A percentile compares a stretch with the other conserved stretches of the same genome.
Conservation (phyloP, 2,113 vertebrate genomes). For the Heterotis niloticus region DNA sequence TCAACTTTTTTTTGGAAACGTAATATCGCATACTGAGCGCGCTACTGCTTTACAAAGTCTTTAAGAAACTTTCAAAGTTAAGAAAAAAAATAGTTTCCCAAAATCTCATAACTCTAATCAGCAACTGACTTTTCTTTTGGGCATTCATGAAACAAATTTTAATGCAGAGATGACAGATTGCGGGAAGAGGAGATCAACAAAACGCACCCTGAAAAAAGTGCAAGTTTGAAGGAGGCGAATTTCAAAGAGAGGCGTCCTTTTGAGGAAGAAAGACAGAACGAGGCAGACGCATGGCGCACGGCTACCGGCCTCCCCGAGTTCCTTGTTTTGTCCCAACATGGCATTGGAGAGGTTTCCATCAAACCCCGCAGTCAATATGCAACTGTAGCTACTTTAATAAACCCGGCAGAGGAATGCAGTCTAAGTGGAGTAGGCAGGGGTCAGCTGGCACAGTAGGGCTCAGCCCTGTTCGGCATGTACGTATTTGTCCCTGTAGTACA, state of each 20-base stretch:
- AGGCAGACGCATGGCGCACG: not conserved
- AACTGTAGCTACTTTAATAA: conserved; percentile 7
- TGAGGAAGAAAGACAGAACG: conserved; percentile 32
- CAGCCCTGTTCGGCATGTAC: not conserved
- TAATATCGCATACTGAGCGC: conserved; percentile 31
- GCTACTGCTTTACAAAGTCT: not conserved
- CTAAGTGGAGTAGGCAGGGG: not conserved
- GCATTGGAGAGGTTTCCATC: conserved; percentile 50
- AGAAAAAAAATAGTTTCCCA: not conserved
- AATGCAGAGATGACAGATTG: conserved; percentile 17
- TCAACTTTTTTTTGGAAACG: not conserved
- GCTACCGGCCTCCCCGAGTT: conserved; percentile 36
- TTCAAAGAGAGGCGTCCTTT: conserved; percentile 40
- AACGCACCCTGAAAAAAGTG: conserved; percentile 30
- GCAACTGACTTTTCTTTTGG: not conserved
- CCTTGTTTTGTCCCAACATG: conserved; percentile 43
- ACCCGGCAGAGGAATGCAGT: not conserved
- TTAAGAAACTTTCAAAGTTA: not conserved
- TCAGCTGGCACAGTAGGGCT: not conserved
- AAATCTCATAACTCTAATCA: not conserved
- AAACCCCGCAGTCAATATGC: conserved; percentile 32
- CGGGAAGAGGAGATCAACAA: conserved; percentile 12
- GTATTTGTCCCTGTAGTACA: too few relatives aligned
- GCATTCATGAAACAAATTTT: conserved; percentile 8
- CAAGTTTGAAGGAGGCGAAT: conserved; percentile 33